Base-by-base conservation (phyloP, 2,113 vertebrate species). In the Bombycilla garrulus region DNA sequence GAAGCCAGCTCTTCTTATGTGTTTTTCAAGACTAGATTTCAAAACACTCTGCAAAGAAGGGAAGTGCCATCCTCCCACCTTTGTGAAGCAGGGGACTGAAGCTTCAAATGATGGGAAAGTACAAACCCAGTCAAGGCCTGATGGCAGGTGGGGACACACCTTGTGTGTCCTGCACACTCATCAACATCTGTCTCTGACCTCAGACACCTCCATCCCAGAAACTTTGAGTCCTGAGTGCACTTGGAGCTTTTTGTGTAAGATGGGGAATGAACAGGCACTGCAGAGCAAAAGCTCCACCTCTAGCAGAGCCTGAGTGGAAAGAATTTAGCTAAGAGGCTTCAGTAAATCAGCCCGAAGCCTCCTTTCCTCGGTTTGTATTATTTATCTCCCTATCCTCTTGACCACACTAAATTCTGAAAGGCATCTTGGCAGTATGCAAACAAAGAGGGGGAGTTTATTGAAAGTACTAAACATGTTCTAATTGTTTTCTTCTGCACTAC, bases 391-490 rank as follows among this genome's bases (percentile, higher is more conserved):
- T 45, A 95, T 92, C 93, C 88, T 69, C 86, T 93, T 88, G 90
- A 94, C 93, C 93, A 94, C 94, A 86, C 65, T 96, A 83, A 86
- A 90, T 92, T 93, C 90, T 74, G 89, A 97, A 96, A 93, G 82
- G 88, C 90, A 93, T 95, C 85, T 96, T 96, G 93, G 90, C 93
- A 94, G 48, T 48, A 45, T 23, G 86, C 77, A 90, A 95, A 90
- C 92, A 91, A 47, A 71, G 70, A 95, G 65, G 40, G 76, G 90
- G 86, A 90, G 92, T 78, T 83, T 83, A 90, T 54, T 96, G 94
- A 93, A 94, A 92, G 95, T 92, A 95, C 90, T 86, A 88, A 96
- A 80, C 82, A 84, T 76, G 60, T 93, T 93, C 88, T 93, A 93
- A 93, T 96, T 94, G 95, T 96, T 95, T 90, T 96, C 92, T 88